phyloP scores from a whole-genome alignment of 1,140 invertebrate species.

The fruit fly (Drosophila melanogaster) region DNA sequence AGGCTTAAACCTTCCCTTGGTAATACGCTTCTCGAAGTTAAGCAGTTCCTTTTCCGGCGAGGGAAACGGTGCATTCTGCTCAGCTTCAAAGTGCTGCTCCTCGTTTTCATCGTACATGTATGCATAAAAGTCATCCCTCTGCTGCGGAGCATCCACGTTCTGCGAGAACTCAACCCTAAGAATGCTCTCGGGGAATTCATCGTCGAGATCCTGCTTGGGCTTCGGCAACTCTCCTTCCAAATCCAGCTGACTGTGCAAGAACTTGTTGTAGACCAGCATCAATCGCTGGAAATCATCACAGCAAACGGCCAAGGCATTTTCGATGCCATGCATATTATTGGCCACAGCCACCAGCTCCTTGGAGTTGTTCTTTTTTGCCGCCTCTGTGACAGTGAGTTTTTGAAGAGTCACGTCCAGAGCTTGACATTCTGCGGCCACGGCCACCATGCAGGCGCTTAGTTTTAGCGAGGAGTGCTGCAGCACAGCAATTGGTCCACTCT shows the following conservation, averaged over 20 bases:
- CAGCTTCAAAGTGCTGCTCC: slow-evolving; percentile 52
- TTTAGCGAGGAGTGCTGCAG: slow-evolving; percentile 80
- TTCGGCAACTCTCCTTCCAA: slow-evolving; percentile 21
- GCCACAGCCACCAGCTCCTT: slow-evolving; percentile 74
- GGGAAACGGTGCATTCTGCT: slow-evolving; percentile 62
- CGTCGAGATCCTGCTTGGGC: slow-evolving; percentile 3
- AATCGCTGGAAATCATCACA: slow-evolving; percentile 82
- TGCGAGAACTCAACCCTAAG: slow-evolving; percentile 74
- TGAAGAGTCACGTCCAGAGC: slow-evolving; percentile 77
- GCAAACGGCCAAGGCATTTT: slow-evolving; percentile 74
- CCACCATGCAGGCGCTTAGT: slow-evolving; percentile 80
- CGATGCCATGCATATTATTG: slow-evolving; percentile 78
- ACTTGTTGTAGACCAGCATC: slow-evolving; percentile 83
- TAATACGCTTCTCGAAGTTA: slow-evolving; percentile 80
- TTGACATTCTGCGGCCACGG: slow-evolving; percentile 79
- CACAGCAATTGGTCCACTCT: slow-evolving; percentile 69
- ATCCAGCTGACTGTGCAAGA: slow-evolving; percentile 74
- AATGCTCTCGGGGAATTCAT: slow-evolving; percentile 76
- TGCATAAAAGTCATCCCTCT: slow-evolving; percentile 78
- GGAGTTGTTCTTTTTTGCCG: slow-evolving; percentile 67
- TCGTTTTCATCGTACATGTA: slow-evolving; percentile 82
- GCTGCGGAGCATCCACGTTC: slow-evolving; percentile 60
- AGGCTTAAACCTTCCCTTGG: slow-evolving; percentile 75
- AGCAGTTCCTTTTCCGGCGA: slow-evolving; percentile 73
- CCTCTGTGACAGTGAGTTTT: slow-evolving; percentile 66